phyloP scores from a whole-genome alignment of 2,888 invertebrate species.

The Nemurella pictetii region DNA sequence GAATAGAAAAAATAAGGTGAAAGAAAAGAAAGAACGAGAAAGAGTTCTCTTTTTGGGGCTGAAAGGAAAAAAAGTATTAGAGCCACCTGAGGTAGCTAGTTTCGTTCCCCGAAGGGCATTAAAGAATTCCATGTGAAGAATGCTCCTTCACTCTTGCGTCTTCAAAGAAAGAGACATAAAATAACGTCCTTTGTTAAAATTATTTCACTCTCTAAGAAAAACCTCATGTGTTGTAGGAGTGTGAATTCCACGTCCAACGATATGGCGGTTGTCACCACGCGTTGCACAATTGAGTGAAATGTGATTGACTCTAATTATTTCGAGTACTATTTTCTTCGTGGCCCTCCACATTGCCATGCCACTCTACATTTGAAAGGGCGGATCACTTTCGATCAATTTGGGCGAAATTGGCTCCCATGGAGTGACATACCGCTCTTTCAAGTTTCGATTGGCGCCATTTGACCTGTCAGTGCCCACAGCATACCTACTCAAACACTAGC shows the following conservation, averaged over 20 bases:
- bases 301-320: too few species aligned
- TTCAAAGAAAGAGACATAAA: neutral
- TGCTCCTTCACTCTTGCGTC: neutral
- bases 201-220: neutral
- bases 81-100: neutral
- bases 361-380: too few species aligned
- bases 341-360: too few species aligned
- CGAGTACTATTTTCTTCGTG: too few species aligned
- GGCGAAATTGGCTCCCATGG: too few species aligned
- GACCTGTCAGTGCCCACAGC: neutral
- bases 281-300: too few species aligned
- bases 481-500: neutral
- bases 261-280: too few species aligned
- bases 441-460: too few species aligned
- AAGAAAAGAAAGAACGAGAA: neutral
- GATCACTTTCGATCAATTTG: too few species aligned
- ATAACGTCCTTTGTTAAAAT: neutral
- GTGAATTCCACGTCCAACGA: too few species aligned
- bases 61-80: neutral
- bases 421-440: too few species aligned
- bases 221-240: neutral
- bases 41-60: neutral
- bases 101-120: neutral
- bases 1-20: conserved; percentile 9
- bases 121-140: neutral